Evolutionary conservation across 1,140 invertebrate genomes (phyloP), one percentile per base, ranked within the genome.

Genomic region (Heliothis virescens): DNA sequence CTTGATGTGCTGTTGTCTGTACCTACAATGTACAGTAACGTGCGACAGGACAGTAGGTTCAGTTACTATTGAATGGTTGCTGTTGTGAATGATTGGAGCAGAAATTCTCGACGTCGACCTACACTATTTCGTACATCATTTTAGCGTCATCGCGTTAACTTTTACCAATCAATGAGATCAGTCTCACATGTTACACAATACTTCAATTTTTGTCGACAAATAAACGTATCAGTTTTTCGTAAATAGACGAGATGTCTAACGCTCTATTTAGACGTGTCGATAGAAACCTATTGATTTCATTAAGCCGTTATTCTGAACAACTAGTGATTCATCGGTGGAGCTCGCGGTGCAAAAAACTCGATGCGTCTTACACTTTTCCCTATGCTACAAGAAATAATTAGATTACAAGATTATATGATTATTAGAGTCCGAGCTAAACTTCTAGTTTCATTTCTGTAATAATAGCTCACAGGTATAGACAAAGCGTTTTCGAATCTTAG

Each of bases 251-350:
- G 34, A 2, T 67, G 11, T 47, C 34, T 16, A 18, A 47, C 41
- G 48, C 18, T 57, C 16, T 57, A 18, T 48, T 67, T 48, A 60
- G 26, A 67, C 16, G 10, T 48, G 41, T 48, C 63, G 11, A 48
- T 48, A 67, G 63, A 67, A 67, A 67, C 41, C 63, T 67, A 67
- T 67, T 48, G 63, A 67, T 67, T 67, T 67, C 41, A 67, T 67
- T 48, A 67, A 67, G 63, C 63, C 63, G 63, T 67, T 48, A 67
- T 67, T 48, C 63, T 11, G 63, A 48, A 47, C 63, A 47, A 67
- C 63, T 67, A 48, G 63, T 67, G 63, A 67, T 67, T 67, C 63
- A 67, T 48, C 63, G 63, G 1, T 41, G 63, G 41, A 18, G 63
- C 63, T 67, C 63, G 63, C 63, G 10, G n/a, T 67, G 63, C 41